These are phyloP conservation scores for Malacosoma neustria DNA, from an alignment of 2,888 invertebrate genomes.

Conservation along the genomic window DNA sequence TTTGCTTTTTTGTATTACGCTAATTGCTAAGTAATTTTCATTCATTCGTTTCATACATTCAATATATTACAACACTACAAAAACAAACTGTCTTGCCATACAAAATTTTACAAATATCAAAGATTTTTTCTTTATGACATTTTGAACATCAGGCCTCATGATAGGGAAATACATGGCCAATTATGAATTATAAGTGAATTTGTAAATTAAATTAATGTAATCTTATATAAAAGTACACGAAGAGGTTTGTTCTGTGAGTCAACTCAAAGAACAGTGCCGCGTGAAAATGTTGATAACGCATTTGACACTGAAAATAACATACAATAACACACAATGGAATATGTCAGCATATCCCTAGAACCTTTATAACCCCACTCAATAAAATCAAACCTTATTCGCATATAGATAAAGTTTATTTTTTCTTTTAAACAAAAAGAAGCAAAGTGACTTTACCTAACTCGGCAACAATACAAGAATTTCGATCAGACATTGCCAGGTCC, in stretches of 20 bases:
- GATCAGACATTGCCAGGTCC: constrained; percentile 19
- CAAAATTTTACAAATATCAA: too few species aligned
- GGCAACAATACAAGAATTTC: constrained; percentile 30
- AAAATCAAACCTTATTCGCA: constrained; percentile 11
- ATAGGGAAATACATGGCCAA: too few species aligned
- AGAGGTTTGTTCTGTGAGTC: neutral
- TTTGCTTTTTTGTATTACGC: too few species aligned
- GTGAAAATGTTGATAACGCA: constrained; percentile 30
- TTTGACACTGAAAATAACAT: constrained; percentile 31
- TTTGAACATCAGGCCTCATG: too few species aligned
- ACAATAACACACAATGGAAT: constrained; percentile 28
- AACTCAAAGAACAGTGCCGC: constrained; percentile 19
- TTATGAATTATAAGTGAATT: too few species aligned
- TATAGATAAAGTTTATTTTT: constrained; percentile 9
- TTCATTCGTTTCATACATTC: too few species aligned
- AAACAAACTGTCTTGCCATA: too few species aligned
- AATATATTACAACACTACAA: too few species aligned
- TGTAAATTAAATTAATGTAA: too few species aligned
- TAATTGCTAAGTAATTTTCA: too few species aligned
- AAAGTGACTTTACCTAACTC: constrained; percentile 17
- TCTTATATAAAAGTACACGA: neutral
- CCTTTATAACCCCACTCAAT: neutral
- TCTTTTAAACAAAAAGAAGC: constrained; percentile 13
- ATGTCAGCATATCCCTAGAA: constrained; percentile 36
- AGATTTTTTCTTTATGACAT: too few species aligned